Percentiles rank a stretch among this genome's conserved stretches.
Evolutionary conservation across 2,113 vertebrate genomes (phyloP).

Genomic region (Collichthys lucidus): DNA sequence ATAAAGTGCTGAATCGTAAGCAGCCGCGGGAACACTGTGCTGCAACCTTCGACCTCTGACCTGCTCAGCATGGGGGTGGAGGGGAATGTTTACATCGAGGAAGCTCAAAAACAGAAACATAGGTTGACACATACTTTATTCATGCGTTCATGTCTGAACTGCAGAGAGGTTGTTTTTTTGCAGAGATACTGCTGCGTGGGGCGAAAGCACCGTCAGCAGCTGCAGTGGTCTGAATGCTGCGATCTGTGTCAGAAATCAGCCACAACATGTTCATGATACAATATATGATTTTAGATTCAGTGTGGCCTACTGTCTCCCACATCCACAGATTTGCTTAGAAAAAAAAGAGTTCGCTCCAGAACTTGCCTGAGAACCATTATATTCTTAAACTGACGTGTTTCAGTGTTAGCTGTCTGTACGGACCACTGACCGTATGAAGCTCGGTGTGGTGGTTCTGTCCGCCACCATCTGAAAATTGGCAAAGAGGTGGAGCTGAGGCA

Average conservation of each 20-base stretch:
- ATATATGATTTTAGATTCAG: too few species aligned
- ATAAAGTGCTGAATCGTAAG: constrained; percentile 34
- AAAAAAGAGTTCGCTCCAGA: background rate
- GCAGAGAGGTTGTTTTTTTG: background rate
- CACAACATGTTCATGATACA: too few species aligned
- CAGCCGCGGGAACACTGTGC: constrained; percentile 17
- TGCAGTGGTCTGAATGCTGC: background rate
- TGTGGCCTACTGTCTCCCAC: too few species aligned
- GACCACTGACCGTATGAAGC: too few species aligned
- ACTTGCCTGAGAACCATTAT: background rate
- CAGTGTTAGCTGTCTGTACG: background rate
- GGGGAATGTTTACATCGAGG: background rate
- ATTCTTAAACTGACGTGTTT: background rate
- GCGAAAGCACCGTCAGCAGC: background rate
- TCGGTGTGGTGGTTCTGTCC: too few species aligned
- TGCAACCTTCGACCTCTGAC: constrained; percentile 25
- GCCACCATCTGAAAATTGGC: too few species aligned
- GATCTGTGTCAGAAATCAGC: too few species aligned
- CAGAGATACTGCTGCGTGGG: background rate
- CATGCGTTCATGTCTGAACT: background rate
- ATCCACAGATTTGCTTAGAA: too few species aligned
- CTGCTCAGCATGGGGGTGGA: background rate
- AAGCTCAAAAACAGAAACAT: background rate
- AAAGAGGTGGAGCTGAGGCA: too few species aligned
- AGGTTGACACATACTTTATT: background rate